phyloP scores from a whole-genome alignment of 2,888 invertebrate genomes.

The Griposia aprilina region DNA sequence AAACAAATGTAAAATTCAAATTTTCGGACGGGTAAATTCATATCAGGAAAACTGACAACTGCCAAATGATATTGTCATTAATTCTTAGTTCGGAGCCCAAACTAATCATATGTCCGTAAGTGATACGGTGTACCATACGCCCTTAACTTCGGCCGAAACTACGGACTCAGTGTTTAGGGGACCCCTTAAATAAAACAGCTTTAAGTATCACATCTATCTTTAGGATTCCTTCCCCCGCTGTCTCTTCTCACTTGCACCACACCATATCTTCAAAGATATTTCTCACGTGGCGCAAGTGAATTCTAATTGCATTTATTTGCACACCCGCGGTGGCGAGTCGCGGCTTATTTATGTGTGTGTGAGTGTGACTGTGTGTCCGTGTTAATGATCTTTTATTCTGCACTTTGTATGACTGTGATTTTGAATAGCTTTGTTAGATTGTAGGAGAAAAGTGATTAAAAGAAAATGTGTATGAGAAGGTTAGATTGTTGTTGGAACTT shows the following conservation, averaged over 20 bases:
- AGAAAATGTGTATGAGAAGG: not conserved
- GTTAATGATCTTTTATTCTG: slow-evolving; percentile 59
- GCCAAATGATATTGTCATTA: too few relatives aligned
- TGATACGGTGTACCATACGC: too few relatives aligned
- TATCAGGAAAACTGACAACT: too few relatives aligned
- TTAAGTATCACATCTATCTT: not conserved
- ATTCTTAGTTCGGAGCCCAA: too few relatives aligned
- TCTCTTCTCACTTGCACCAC: slow-evolving; percentile 43
- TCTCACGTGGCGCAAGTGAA: slow-evolving; percentile 72
- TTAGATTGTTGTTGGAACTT: too few relatives aligned
- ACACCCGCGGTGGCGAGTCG: slow-evolving; percentile 65
- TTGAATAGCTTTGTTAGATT: slow-evolving; percentile 27
- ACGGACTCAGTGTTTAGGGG: too few relatives aligned
- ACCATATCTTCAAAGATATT: slow-evolving; percentile 70
- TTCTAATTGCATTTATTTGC: slow-evolving; percentile 81
- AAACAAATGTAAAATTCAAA: too few relatives aligned
- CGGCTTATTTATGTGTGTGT: slow-evolving; percentile 45
- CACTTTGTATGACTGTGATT: slow-evolving; percentile 32
- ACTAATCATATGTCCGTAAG: too few relatives aligned
- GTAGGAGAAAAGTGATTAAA: not conserved
- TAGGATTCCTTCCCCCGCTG: not conserved
- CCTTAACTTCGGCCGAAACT: too few relatives aligned
- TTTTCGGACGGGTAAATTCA: too few relatives aligned
- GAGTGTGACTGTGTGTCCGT: slow-evolving; percentile 31
- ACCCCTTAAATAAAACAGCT: too few relatives aligned